Conservation (phyloP, 2,888 invertebrate genomes). For the Lochmaea crataegi region DNA sequence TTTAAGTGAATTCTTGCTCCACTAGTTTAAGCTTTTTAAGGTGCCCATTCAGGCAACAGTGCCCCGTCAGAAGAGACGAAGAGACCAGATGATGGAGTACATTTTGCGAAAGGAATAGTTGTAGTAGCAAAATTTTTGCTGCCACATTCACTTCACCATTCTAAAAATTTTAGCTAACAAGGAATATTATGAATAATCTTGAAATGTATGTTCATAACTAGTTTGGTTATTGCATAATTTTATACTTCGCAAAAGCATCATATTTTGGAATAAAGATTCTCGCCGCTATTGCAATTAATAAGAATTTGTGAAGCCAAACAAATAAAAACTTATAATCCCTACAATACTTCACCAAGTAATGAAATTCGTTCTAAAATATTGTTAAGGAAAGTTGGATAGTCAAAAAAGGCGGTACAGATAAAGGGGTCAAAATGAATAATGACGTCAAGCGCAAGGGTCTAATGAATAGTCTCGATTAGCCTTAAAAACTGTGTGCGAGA, state of each 20-base stretch:
- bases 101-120: too few species aligned
- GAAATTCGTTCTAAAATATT: slow-evolving; percentile 18
- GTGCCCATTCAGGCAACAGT: too few species aligned
- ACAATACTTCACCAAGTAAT: not conserved
- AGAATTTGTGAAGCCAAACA: not conserved
- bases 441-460: slow-evolving; percentile 30
- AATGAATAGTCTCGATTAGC: slow-evolving; percentile 35
- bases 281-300: not conserved
- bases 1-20: too few species aligned
- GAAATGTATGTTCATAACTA: too few species aligned
- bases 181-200: too few species aligned
- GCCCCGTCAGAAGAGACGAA: too few species aligned
- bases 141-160: too few species aligned
- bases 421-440: slow-evolving; percentile 45
- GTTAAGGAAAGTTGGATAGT: slow-evolving; percentile 41
- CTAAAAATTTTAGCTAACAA: too few species aligned
- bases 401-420: slow-evolving; percentile 43
- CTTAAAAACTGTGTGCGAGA: slow-evolving; percentile 44
- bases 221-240: too few species aligned
- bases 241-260: not conserved
- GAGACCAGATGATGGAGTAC: too few species aligned
- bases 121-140: too few species aligned
- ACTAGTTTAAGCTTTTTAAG: too few species aligned
- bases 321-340: not conserved
- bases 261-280: not conserved